A percentile compares a stretch with the other conserved stretches of the same genome.
These are phyloP conservation scores for Bradypodion pumilum DNA, from an alignment of 2,797 vertebrate genomes.

Conservation along the genomic window DNA sequence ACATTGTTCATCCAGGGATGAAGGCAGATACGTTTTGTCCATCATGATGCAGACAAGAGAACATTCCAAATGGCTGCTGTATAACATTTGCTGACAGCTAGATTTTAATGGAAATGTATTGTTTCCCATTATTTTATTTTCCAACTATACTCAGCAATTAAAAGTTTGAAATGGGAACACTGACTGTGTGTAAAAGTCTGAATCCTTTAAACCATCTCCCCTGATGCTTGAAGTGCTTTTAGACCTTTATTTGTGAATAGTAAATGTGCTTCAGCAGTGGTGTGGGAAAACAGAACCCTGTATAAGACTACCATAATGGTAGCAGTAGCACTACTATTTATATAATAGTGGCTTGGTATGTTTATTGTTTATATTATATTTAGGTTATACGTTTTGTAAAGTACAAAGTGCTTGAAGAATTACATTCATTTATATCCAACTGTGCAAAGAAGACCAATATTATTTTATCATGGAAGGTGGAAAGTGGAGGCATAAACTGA, in stretches of 20 bases:
- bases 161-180: not conserved
- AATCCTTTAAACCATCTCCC: not conserved
- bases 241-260: not conserved
- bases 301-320: not conserved
- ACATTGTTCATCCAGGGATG: slow-evolving; percentile 20
- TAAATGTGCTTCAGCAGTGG: not conserved
- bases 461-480: no score
- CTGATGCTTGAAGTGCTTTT: not conserved
- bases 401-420: not conserved
- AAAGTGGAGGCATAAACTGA: no score
- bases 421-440: no score
- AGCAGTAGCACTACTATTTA: not conserved
- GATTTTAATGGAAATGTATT: not conserved
- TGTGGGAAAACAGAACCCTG: not conserved
- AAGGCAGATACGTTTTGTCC: slow-evolving; percentile 13
- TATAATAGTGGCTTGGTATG: not conserved
- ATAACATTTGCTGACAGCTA: slow-evolving; percentile 1
- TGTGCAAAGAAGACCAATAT: not conserved
- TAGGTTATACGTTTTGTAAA: not conserved
- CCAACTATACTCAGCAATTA: not conserved
- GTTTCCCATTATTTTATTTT: slow-evolving; percentile 18
- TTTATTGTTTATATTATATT: not conserved
- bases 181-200: not conserved
- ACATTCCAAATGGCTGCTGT: rapidly evolving
- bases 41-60: not conserved